Percentiles rank a stretch among this genome's conserved stretches.
These are phyloP conservation scores for Ceyx melanurus DNA, from an alignment of 2,113 vertebrate species.

Conservation along the genomic window DNA sequence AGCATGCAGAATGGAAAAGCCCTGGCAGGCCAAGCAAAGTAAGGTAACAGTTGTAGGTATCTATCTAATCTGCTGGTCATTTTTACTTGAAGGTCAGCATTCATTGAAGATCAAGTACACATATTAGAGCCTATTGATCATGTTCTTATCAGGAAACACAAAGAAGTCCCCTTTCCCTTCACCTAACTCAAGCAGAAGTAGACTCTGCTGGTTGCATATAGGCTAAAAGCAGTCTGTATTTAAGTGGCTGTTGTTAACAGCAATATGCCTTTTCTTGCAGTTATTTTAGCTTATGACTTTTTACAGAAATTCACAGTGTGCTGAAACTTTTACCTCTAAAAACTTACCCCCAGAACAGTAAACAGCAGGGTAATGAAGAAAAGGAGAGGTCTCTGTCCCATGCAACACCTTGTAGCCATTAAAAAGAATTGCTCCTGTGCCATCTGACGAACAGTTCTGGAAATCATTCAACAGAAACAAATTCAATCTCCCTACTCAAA, in stretches of 20 bases:
- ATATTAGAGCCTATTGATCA: background rate
- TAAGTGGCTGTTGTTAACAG: background rate
- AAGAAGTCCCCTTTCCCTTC: background rate
- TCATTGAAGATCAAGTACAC: background rate
- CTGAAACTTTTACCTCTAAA: background rate
- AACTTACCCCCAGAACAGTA: constrained; percentile 92
- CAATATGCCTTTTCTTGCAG: background rate
- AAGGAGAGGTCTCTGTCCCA: constrained; percentile 96
- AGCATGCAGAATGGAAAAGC: background rate
- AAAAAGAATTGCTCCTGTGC: constrained; percentile 99
- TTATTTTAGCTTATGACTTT: background rate
- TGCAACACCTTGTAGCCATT: constrained; percentile 98
- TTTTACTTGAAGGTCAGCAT: background rate
- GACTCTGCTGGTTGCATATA: background rate
- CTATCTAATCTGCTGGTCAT: background rate
- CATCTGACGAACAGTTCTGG: constrained; percentile 96
- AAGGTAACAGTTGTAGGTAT: background rate
- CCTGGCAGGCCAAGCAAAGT: background rate
- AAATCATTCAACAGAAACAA: constrained; percentile 22
- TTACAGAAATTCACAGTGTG: background rate
- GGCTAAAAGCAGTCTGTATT: background rate
- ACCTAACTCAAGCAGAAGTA: background rate
- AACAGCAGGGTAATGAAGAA: constrained; percentile 99
- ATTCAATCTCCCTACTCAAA: background rate
- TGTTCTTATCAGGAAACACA: background rate